Conservation (phyloP, 2,797 vertebrate species). For the Dipus sagitta region DNA sequence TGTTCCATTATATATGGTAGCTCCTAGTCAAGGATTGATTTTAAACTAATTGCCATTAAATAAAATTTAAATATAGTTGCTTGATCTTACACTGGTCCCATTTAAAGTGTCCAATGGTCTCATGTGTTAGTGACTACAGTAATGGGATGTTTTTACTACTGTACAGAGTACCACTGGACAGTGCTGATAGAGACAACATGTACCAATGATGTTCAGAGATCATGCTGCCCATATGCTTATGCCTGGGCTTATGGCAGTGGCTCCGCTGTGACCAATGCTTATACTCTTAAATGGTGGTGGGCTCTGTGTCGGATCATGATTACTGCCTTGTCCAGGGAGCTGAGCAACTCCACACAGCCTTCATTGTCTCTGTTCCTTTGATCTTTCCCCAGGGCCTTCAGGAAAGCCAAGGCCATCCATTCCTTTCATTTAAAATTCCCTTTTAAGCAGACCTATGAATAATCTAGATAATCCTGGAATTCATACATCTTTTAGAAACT, state of each 20-base stretch:
- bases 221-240: not conserved
- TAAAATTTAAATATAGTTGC: slow-evolving; percentile 15
- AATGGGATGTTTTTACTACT: not conserved
- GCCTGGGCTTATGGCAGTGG: not conserved
- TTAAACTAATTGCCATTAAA: slow-evolving; percentile 40
- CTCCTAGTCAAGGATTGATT: not conserved
- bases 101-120: slow-evolving; percentile 6
- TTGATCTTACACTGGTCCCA: not conserved
- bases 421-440: slow-evolving; percentile 65
- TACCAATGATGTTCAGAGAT: not conserved
- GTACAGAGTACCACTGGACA: slow-evolving; percentile 26
- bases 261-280: slow-evolving; percentile 42
- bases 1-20: not conserved
- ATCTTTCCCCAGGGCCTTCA: slow-evolving; percentile 55
- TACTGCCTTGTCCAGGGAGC: slow-evolving; percentile 37
- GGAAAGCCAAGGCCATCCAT: slow-evolving; percentile 42
- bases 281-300: not conserved
- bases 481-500: slow-evolving; percentile 64
- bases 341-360: slow-evolving; percentile 29
- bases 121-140: not conserved
- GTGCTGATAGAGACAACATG: not conserved
- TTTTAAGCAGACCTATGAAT: slow-evolving; percentile 72
- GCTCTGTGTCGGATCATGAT: not conserved
- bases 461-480: slow-evolving; percentile 71
- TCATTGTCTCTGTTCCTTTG: slow-evolving; percentile 56